Evolutionary conservation across 2,797 vertebrate genomes (phyloP).

Genomic region (Leuciscus waleckii): DNA sequence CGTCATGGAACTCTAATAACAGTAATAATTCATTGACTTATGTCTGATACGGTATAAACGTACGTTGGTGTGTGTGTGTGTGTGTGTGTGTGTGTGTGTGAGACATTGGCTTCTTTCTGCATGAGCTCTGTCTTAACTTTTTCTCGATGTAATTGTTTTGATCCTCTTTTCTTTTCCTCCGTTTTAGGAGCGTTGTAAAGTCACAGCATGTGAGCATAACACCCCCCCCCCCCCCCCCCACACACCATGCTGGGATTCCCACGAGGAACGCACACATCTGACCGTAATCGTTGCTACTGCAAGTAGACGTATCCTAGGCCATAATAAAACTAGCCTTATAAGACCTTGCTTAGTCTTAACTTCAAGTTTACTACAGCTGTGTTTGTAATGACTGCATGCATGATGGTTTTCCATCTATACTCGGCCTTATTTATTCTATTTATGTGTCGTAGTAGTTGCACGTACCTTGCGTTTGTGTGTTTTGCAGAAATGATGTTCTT

Average conservation of each 20-base stretch:
- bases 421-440: conserved; percentile 73
- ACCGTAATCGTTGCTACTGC: neutral
- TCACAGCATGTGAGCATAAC: conserved; percentile 22
- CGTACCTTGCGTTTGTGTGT: conserved; percentile 52
- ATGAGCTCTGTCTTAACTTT: conserved; percentile 11
- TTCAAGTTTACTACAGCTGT: conserved; percentile 81
- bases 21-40: neutral
- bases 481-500: neutral
- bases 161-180: conserved; percentile 43
- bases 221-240: neutral
- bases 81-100: neutral
- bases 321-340: conserved; percentile 80
- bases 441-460: conserved; percentile 77
- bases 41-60: neutral
- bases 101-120: neutral
- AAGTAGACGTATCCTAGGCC: conserved; percentile 65
- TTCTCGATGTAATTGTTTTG: neutral
- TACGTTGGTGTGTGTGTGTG: neutral
- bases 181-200: conserved; percentile 51
- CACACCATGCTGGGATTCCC: conserved; percentile 48
- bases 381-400: conserved; percentile 79
- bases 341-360: conserved; percentile 81
- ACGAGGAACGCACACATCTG: conserved; percentile 42
- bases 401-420: conserved; percentile 63
- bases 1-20: neutral